Percentiles rank a stretch among this genome's conserved stretches.
These are phyloP conservation scores for Bufo bufo DNA, from an alignment of 2,113 vertebrate species.

Conservation along the genomic window DNA sequence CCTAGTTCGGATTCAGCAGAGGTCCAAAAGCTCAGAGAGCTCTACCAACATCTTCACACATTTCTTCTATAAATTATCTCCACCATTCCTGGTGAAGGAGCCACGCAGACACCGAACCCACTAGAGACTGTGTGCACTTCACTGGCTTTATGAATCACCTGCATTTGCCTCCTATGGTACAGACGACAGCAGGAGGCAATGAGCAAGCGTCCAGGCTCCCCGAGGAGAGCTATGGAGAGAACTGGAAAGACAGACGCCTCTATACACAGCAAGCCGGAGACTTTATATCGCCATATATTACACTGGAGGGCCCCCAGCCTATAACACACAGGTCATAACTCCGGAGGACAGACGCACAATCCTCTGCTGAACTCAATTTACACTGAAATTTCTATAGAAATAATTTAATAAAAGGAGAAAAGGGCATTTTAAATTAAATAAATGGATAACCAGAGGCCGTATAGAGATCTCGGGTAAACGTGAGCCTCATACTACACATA, in stretches of 20 bases:
- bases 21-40: not conserved
- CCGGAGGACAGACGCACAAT: not conserved
- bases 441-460: not conserved
- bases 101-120: no score
- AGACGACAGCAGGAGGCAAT: no score
- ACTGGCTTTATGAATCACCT: no score
- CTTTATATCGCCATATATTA: not conserved
- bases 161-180: no score
- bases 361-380: not conserved
- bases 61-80: not conserved
- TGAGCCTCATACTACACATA: not conserved
- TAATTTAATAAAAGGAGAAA: not conserved
- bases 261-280: no score
- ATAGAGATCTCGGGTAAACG: not conserved
- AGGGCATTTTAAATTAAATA: not conserved
- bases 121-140: no score
- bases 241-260: no score
- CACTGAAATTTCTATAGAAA: not conserved
- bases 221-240: no score
- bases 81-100: no score
- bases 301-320: not conserved
- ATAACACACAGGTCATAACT: not conserved
- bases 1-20: not conserved
- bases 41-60: not conserved
- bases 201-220: no score